These are phyloP conservation scores for Apodemus agrarius DNA, from an alignment of 2,797 vertebrate species.

Conservation along the genomic window DNA sequence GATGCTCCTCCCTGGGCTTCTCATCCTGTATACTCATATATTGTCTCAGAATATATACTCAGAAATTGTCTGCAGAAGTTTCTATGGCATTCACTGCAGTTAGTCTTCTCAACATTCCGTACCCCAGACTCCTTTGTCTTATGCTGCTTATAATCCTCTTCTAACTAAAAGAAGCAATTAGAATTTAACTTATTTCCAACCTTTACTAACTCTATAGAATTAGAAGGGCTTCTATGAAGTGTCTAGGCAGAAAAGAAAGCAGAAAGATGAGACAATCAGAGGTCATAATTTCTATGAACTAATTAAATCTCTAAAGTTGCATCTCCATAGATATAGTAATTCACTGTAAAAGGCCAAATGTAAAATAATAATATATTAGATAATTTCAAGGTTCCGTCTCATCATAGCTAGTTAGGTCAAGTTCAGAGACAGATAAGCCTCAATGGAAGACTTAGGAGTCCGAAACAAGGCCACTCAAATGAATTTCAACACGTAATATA, in stretches of 20 bases:
- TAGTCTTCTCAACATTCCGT: neutral
- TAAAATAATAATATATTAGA: neutral
- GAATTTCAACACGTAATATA: neutral
- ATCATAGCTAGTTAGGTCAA: neutral
- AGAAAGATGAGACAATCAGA: neutral
- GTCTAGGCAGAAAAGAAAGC: neutral
- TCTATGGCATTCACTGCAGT: neutral
- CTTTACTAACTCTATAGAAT: slow-evolving; percentile 41
- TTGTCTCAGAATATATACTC: neutral
- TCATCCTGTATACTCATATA: neutral
- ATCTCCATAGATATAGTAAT: neutral
- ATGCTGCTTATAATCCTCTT: neutral
- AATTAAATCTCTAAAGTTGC: neutral
- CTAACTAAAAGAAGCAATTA: slow-evolving; percentile 13
- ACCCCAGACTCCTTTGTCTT: neutral
- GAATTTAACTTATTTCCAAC: slow-evolving; percentile 40
- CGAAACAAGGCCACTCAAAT: neutral
- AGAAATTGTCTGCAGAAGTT: slow-evolving; percentile 14
- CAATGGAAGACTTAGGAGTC: neutral
- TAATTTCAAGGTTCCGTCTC: neutral
- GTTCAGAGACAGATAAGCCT: neutral
- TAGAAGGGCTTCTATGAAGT: neutral
- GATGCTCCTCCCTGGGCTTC: neutral
- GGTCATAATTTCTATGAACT: neutral
- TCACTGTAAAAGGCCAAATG: neutral